Evolutionary conservation across 2,113 vertebrate species (phyloP).

Genomic region (Antennarius striatus): DNA sequence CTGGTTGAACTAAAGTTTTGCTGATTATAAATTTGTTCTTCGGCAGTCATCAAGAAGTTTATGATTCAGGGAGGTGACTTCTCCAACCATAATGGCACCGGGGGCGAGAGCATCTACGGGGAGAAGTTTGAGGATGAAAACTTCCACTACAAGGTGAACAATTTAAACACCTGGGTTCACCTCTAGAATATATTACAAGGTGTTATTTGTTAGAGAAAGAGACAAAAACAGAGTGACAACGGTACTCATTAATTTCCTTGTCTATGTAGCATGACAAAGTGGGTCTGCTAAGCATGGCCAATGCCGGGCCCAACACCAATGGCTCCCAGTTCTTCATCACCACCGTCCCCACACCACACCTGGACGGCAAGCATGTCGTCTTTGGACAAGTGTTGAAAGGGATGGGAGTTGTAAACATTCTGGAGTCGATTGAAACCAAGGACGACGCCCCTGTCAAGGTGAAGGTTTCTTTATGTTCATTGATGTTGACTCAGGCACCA

Average conservation of each 20-base stretch:
- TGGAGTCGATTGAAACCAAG: constrained; percentile 87
- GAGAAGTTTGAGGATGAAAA: constrained; percentile 99
- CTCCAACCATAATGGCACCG: constrained; percentile 95
- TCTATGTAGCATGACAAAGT: constrained; percentile 86
- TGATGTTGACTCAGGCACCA: no score
- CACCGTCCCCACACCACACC: constrained; percentile 90
- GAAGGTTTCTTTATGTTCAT: background rate
- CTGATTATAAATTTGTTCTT: constrained; percentile 19
- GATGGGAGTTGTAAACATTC: constrained; percentile 86
- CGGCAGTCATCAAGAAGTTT: constrained; percentile 94
- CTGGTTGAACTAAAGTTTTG: background rate
- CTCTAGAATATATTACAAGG: background rate
- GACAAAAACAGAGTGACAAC: no score
- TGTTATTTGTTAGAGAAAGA: no score
- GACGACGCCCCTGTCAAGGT: constrained; percentile 85
- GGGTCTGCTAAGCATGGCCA: constrained; percentile 96
- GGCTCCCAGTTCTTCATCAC: constrained; percentile 98
- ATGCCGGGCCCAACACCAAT: constrained; percentile 91
- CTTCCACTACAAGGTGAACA: constrained; percentile 91
- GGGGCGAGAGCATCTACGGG: constrained; percentile 98
- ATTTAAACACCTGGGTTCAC: background rate
- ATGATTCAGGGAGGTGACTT: constrained; percentile 99
- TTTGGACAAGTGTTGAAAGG: constrained; percentile 95
- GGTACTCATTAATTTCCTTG: background rate
- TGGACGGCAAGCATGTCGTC: constrained; percentile 93